Conservation (phyloP, 2,888 invertebrate genomes). For the Polia nebulosa region DNA sequence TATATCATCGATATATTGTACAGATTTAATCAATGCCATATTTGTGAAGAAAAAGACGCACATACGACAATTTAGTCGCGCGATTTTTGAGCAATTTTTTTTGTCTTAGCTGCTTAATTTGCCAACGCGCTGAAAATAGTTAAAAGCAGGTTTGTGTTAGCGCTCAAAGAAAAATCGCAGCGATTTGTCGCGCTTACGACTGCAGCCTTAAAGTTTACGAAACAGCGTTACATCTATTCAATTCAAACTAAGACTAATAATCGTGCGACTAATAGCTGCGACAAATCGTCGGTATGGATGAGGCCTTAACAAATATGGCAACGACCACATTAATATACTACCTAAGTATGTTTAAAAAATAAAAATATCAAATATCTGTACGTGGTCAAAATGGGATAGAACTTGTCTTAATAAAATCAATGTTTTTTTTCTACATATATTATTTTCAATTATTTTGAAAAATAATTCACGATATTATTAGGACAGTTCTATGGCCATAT, state of each 20-base stretch:
- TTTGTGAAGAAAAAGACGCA: slow-evolving; percentile 47
- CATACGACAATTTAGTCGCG: slow-evolving; percentile 37
- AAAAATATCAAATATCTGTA: slow-evolving; percentile 59
- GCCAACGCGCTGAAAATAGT: slow-evolving; percentile 34
- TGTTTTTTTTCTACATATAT: slow-evolving; percentile 10
- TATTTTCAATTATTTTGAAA: slow-evolving; percentile 46
- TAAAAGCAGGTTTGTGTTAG: slow-evolving; percentile 26
- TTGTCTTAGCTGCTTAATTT: slow-evolving; percentile 19
- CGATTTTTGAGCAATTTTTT: slow-evolving; percentile 62
- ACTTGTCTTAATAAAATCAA: slow-evolving; percentile 30
- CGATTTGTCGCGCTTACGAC: slow-evolving; percentile 48
- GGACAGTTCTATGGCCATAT: slow-evolving; percentile 34
- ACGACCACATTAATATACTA: slow-evolving; percentile 55
- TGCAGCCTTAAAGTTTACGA: slow-evolving; percentile 18
- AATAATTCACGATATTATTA: slow-evolving; percentile 33
- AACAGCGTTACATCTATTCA: slow-evolving; percentile 39
- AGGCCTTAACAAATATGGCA: slow-evolving; percentile 44
- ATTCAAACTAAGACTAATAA: slow-evolving; percentile 48
- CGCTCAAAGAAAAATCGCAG: slow-evolving; percentile 38
- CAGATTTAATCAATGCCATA: slow-evolving; percentile 61
- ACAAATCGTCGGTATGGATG: slow-evolving; percentile 25
- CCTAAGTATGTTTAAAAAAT: slow-evolving; percentile 67
- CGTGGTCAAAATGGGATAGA: slow-evolving; percentile 35
- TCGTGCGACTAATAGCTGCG: slow-evolving; percentile 57
- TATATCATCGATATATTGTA: slow-evolving; percentile 73